These are phyloP conservation scores for Chrysaora quinquecirrha DNA, from an alignment of 30 jellyfish, hydroid and myxozoan genomes.

Conservation along the genomic window DNA sequence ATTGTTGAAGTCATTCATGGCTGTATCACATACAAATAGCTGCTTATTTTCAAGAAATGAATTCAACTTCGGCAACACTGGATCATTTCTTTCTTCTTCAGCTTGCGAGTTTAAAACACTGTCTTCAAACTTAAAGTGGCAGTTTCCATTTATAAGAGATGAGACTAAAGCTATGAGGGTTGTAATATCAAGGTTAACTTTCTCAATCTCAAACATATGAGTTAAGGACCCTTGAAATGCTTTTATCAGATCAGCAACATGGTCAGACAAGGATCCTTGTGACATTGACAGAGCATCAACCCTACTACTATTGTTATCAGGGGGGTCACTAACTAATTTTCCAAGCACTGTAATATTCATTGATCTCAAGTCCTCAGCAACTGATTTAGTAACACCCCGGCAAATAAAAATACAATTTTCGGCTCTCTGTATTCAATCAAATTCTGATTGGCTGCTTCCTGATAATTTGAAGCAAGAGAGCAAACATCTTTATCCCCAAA, in stretches of 20 bases:
- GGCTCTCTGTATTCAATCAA: slow-evolving; percentile 55
- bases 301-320: background rate
- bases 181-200: slow-evolving; percentile 84
- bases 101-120: slow-evolving; percentile 71
- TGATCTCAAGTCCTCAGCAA: slow-evolving; percentile 56
- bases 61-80: slow-evolving; percentile 64
- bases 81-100: slow-evolving; percentile 73
- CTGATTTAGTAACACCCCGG: slow-evolving; percentile 75
- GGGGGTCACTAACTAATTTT: slow-evolving; percentile 67
- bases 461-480: slow-evolving; percentile 59
- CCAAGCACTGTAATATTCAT: slow-evolving; percentile 68
- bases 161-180: slow-evolving; percentile 81
- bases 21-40: slow-evolving; percentile 75
- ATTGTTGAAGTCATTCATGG: slow-evolving; percentile 52
- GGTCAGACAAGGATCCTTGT: background rate
- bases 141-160: slow-evolving; percentile 74
- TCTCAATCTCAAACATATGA: slow-evolving; percentile 17
- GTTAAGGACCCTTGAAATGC: background rate
- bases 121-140: slow-evolving; percentile 59
- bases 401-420: slow-evolving; percentile 63
- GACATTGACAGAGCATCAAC: background rate
- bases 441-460: slow-evolving; percentile 60
- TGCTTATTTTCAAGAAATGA: slow-evolving; percentile 62
- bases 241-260: slow-evolving; percentile 5
- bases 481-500: slow-evolving; percentile 81